These are phyloP conservation scores for Drosophila yooni DNA, from an alignment of 2,888 invertebrate genomes.

Conservation along the genomic window DNA sequence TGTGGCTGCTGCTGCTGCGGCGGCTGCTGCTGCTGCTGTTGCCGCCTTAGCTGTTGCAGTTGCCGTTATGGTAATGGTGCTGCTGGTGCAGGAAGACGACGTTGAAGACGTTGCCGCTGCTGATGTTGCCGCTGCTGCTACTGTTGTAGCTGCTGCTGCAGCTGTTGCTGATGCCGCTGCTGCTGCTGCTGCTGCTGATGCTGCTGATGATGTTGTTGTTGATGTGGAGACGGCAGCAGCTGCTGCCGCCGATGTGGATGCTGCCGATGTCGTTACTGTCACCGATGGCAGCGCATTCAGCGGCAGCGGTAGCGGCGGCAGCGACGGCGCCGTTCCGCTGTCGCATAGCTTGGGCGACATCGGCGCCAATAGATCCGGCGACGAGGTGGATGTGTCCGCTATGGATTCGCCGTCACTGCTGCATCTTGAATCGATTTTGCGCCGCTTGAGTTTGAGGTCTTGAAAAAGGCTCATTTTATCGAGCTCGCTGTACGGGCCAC, in stretches of 20 bases:
- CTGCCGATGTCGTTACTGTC: constrained; percentile 47
- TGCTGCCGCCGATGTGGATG: constrained; percentile 56
- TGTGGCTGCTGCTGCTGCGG: not conserved
- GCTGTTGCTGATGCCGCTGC: constrained; percentile 45
- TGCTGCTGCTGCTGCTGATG: constrained; percentile 15
- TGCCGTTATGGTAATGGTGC: constrained; percentile 31
- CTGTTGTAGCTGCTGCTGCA: constrained; percentile 38
- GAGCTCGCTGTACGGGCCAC: constrained; percentile 97
- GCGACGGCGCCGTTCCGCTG: constrained; percentile 76
- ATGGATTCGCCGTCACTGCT: constrained; percentile 98
- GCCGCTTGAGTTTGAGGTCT: constrained; percentile 98
- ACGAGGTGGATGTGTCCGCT: constrained; percentile 96
- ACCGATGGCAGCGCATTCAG: constrained; percentile 36
- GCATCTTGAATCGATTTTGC: constrained; percentile 98
- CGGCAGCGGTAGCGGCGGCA: constrained; percentile 64
- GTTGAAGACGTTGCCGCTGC: constrained; percentile 13
- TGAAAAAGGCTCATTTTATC: constrained; percentile 99
- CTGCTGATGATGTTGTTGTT: constrained; percentile 42
- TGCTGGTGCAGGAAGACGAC: constrained; percentile 25
- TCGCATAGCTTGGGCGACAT: constrained; percentile 92
- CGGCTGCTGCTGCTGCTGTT: constrained; percentile 21
- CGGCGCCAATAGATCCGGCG: constrained; percentile 93
- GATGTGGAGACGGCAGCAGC: constrained; percentile 39
- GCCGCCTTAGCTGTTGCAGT: constrained; percentile 22
- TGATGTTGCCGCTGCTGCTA: constrained; percentile 23